These are phyloP conservation scores for Thysanoteuthis rhombus DNA, from an alignment of 2,888 invertebrate genomes.

Conservation along the genomic window DNA sequence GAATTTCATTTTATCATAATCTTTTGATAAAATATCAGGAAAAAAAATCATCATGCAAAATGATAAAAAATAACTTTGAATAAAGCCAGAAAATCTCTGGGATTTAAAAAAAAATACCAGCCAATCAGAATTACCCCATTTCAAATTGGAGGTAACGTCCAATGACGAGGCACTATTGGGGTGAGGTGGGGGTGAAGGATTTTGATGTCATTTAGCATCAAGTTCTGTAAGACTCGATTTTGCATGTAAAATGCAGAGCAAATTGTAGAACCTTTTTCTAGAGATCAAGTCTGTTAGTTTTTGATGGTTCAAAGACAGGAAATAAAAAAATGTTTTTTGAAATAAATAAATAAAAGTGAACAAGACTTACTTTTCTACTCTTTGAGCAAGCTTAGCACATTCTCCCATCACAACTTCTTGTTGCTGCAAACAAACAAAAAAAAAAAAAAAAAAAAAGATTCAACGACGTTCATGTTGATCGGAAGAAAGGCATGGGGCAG, in stretches of 20 bases:
- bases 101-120: background rate
- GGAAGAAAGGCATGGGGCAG: background rate
- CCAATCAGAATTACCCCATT: background rate
- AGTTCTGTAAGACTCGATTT: background rate
- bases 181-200: background rate
- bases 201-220: no score
- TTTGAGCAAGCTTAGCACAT: slow-evolving; percentile 63
- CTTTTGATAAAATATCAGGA: no score
- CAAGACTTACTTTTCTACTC: slow-evolving; percentile 57
- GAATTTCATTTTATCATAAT: no score
- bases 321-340: no score
- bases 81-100: no score
- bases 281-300: background rate
- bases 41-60: no score
- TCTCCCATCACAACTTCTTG: slow-evolving; percentile 64
- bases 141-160: background rate
- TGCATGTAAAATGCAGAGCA: background rate
- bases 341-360: background rate
- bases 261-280: background rate
- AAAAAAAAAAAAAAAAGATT: slow-evolving; percentile 18
- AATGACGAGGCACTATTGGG: background rate
- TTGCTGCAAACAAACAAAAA: slow-evolving; percentile 59
- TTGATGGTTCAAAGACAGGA: background rate
- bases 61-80: no score
- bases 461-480: background rate